Conservation (phyloP, 1,140 invertebrate genomes). For the Cephus cinctus region DNA sequence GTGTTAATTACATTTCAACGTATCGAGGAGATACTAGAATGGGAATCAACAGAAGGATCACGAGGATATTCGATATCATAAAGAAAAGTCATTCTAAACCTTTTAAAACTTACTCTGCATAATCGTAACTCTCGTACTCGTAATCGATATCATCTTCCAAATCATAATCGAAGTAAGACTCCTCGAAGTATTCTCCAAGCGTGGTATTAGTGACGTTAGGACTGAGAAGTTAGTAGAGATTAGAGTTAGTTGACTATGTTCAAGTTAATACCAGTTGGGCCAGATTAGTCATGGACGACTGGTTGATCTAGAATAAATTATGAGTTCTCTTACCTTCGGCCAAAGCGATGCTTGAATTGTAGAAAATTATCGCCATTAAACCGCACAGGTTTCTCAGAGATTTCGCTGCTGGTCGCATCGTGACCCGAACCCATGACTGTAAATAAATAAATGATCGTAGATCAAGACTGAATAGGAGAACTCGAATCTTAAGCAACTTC, state of each 20-base stretch:
- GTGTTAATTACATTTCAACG: not conserved
- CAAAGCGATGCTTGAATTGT: constrained; percentile 63
- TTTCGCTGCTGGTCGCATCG: constrained; percentile 50
- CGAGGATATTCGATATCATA: no score
- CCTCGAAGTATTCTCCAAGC: constrained; percentile 46
- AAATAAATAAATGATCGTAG: constrained; percentile 15
- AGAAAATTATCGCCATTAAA: constrained; percentile 67
- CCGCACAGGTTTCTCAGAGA: constrained; percentile 59
- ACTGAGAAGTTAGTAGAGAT: constrained; percentile 42
- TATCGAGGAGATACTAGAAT: not conserved
- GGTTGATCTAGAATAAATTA: constrained; percentile 12
- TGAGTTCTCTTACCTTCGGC: constrained; percentile 57
- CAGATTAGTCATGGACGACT: constrained; percentile 13
- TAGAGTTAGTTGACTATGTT: constrained; percentile 12
- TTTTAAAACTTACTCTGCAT: constrained; percentile 51
- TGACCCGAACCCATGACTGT: constrained; percentile 50
- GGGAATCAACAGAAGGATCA: no score
- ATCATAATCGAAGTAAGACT: constrained; percentile 51
- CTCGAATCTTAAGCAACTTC: constrained; percentile 1
- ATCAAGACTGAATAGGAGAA: constrained; percentile 2
- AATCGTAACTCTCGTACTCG: constrained; percentile 51
- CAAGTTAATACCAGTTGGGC: no score
- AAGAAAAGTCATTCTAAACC: no score
- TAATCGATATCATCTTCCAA: constrained; percentile 51
- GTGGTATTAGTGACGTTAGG: constrained; percentile 52